These are phyloP conservation scores for Phylloscopus trochilus DNA, from an alignment of 2,113 vertebrate genomes.

Conservation along the genomic window DNA sequence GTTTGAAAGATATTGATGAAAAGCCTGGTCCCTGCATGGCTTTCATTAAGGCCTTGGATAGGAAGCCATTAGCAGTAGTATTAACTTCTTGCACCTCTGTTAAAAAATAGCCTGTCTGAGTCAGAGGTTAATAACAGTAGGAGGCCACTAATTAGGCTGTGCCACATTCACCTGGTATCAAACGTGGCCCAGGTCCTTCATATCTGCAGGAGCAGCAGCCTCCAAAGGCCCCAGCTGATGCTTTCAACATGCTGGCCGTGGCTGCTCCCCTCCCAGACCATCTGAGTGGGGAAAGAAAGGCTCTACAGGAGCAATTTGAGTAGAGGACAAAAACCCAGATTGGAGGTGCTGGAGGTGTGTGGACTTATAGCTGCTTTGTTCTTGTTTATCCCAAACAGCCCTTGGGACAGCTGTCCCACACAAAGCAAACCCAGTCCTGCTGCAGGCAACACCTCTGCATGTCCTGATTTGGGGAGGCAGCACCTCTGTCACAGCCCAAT, in stretches of 20 bases:
- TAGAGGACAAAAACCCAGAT: neutral
- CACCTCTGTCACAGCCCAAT: neutral
- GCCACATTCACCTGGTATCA: conserved; percentile 37
- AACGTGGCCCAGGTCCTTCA: conserved; percentile 51
- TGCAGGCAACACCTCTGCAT: neutral
- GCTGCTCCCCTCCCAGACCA: conserved; percentile 50
- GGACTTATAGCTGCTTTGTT: neutral
- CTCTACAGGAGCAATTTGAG: neutral
- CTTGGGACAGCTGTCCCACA: neutral
- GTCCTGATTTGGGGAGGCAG: neutral
- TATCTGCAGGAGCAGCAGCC: conserved; percentile 45
- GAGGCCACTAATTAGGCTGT: conserved; percentile 67
- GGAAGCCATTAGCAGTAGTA: conserved; percentile 63
- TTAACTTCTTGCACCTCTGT: conserved; percentile 73
- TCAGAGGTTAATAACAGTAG: conserved; percentile 76
- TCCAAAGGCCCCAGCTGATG: conserved; percentile 44
- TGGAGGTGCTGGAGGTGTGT: neutral
- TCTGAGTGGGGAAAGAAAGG: conserved; percentile 35
- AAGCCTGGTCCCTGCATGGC: conserved; percentile 43
- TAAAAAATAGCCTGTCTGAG: conserved; percentile 72
- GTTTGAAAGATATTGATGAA: conserved; percentile 72
- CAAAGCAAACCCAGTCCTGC: neutral
- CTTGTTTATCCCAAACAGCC: neutral
- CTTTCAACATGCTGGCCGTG: neutral
- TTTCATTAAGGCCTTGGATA: conserved; percentile 63